Evolutionary conservation across 2,888 invertebrate genomes (phyloP).

Genomic region (Geophilus truncorum): DNA sequence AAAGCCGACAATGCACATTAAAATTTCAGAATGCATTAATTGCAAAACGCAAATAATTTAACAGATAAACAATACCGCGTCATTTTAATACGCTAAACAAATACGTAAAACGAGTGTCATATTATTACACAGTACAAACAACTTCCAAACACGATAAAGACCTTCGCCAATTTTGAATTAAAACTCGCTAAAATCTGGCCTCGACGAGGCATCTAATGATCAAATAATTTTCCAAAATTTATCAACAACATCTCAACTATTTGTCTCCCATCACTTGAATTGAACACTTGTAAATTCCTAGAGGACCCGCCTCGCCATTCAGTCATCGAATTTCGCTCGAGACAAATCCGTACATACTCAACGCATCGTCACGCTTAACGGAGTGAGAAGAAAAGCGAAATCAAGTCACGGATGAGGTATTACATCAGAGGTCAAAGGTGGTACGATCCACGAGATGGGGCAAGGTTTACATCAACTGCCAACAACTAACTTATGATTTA

Average conservation of each 20-base stretch:
- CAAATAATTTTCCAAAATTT: background rate
- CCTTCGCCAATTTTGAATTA: no score
- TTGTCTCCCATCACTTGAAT: background rate
- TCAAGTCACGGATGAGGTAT: background rate
- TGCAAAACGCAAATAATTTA: no score
- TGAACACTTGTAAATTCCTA: background rate
- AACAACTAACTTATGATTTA: background rate
- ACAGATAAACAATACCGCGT: no score
- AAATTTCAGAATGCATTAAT: no score
- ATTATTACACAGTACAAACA: no score
- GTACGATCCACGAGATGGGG: background rate
- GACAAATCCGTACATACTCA: background rate
- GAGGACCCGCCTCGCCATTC: background rate
- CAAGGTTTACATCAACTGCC: background rate
- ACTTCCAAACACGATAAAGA: no score
- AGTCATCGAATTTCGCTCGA: background rate
- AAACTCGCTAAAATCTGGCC: no score
- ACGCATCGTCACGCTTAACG: slow-evolving; percentile 7
- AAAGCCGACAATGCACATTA: no score
- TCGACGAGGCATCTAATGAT: no score
- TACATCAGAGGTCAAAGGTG: background rate
- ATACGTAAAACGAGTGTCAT: no score
- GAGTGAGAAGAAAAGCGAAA: background rate
- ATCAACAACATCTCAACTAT: background rate
- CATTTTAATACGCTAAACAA: no score